Percentiles rank a stretch among this genome's conserved stretches.
Conservation (phyloP, 1,140 invertebrate genomes). For the Cepaea nemoralis region DNA sequence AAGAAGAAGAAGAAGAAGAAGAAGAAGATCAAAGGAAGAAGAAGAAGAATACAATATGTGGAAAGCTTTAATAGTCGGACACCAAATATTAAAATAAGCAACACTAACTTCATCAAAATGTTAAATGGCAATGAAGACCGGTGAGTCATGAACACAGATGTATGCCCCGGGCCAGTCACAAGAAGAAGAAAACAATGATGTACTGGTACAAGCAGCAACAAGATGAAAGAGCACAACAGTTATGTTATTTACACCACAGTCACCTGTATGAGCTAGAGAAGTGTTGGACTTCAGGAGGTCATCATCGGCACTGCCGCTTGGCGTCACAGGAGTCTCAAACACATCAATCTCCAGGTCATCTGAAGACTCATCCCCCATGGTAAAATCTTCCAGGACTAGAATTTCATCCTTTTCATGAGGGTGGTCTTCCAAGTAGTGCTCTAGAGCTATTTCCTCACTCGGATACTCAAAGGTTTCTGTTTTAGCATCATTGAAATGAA, state of each 20-base stretch:
- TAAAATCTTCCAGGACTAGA: constrained; percentile 42
- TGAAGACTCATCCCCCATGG: constrained; percentile 40
- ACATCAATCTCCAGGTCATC: constrained; percentile 37
- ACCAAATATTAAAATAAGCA: too few species aligned
- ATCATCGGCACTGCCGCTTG: constrained; percentile 25
- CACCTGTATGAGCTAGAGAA: constrained; percentile 43
- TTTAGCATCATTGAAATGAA: constrained; percentile 50
- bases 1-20: neutral
- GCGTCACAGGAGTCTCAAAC: constrained; percentile 23
- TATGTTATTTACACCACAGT: neutral
- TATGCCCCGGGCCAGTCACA: too few species aligned
- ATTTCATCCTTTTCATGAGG: constrained; percentile 52
- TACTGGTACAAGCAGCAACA: too few species aligned
- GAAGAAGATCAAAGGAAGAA: too few species aligned
- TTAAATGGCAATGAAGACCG: neutral
- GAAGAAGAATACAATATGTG: too few species aligned
- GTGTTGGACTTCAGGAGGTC: constrained; percentile 51
- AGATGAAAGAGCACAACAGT: too few species aligned
- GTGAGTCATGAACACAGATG: too few species aligned
- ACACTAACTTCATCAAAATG: too few species aligned
- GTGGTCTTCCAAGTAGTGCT: constrained; percentile 51
- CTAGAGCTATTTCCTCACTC: constrained; percentile 49
- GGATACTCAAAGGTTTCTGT: constrained; percentile 55
- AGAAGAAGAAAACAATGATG: too few species aligned
- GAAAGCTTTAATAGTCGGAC: neutral